These are phyloP conservation scores for Pterocles gutturalis DNA, from an alignment of 2,113 vertebrate species.

Conservation along the genomic window DNA sequence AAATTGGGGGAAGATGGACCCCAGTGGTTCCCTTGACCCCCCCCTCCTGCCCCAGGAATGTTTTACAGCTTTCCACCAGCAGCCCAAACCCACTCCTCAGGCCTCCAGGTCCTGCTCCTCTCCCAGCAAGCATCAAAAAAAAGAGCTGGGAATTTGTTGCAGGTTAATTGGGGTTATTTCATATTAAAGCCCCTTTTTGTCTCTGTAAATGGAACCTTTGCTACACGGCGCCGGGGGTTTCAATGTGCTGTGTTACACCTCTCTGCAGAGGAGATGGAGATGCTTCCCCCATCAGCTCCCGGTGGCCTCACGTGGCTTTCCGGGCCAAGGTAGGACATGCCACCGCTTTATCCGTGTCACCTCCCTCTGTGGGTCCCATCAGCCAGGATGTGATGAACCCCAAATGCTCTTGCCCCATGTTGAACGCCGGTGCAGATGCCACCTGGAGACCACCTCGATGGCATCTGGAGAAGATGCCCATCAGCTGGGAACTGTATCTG, in stretches of 20 bases:
- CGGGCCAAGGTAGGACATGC: rapidly evolving
- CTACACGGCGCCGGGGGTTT: rapidly evolving
- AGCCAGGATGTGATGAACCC: neutral
- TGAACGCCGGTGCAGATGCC: rapidly evolving
- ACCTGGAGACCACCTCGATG: neutral
- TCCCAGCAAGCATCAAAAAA: rapidly evolving
- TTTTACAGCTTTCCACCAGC: neutral
- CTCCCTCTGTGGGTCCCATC: neutral
- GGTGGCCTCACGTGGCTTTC: neutral
- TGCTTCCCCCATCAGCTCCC: neutral
- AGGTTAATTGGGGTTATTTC: conserved; percentile 57
- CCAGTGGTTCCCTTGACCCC: neutral
- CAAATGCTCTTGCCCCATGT: neutral
- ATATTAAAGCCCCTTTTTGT: neutral
- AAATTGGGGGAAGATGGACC: neutral
- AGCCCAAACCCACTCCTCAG: neutral
- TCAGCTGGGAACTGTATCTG: neutral
- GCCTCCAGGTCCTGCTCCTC: neutral
- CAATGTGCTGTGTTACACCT: rapidly evolving
- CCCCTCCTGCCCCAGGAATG: neutral
- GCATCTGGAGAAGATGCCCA: neutral
- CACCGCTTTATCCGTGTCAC: neutral
- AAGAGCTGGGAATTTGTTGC: neutral
- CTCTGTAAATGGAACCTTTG: neutral
- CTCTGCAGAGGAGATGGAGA: neutral